Conservation (phyloP, 2,888 invertebrate species). For the Prenolepis imparis region DNA sequence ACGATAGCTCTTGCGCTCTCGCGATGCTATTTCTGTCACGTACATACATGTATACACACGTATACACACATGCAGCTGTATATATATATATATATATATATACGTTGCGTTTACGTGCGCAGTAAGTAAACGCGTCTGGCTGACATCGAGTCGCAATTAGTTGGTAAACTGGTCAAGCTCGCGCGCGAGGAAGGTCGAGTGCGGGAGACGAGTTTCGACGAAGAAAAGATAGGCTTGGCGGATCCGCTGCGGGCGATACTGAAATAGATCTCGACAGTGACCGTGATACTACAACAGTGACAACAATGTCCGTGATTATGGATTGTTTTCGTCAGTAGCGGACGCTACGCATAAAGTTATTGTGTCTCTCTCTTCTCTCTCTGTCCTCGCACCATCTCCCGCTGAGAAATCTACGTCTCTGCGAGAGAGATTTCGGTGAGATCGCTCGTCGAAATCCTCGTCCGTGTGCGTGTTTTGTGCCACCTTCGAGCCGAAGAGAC, state of each 20-base stretch:
- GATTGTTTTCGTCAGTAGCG: slow-evolving; percentile 84
- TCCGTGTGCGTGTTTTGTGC: slow-evolving; percentile 33
- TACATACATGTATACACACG: slow-evolving; percentile 50
- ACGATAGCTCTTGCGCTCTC: not conserved
- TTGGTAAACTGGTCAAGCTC: slow-evolving; percentile 67
- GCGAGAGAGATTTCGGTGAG: not conserved
- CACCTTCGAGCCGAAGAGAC: slow-evolving; percentile 33
- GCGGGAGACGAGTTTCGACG: slow-evolving; percentile 39
- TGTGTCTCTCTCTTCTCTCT: slow-evolving; percentile 46
- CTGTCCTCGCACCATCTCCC: too few species aligned
- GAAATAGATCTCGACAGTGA: slow-evolving; percentile 61
- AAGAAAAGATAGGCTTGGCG: slow-evolving; percentile 17
- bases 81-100: not conserved
- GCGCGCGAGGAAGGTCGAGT: slow-evolving; percentile 49
- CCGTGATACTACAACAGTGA: slow-evolving; percentile 66
- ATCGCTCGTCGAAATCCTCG: not conserved
- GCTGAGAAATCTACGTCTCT: slow-evolving; percentile 5
- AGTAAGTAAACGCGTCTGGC: slow-evolving; percentile 59
- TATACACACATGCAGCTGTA: too few species aligned
- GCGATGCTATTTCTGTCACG: slow-evolving; percentile 79
- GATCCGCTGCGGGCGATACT: not conserved
- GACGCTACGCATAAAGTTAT: slow-evolving; percentile 67
- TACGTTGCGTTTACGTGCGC: slow-evolving; percentile 12
- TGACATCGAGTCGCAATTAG: slow-evolving; percentile 68
- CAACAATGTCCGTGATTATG: slow-evolving; percentile 83